phyloP scores from a whole-genome alignment of 1,140 invertebrate species.

The Drosophila teissieri region DNA sequence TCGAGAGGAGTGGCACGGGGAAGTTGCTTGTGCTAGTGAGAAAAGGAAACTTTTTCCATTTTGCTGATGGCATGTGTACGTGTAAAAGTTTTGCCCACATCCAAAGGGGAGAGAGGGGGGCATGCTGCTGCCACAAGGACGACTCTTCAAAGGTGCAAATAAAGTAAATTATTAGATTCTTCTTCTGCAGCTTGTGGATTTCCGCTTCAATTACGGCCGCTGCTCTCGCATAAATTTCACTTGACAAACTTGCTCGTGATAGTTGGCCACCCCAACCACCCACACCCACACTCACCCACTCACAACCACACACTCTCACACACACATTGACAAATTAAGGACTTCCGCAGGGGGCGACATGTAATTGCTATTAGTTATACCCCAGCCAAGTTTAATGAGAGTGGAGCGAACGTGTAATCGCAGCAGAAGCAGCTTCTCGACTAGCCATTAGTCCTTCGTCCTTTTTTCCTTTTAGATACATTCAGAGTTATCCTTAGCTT shows the following conservation, averaged over 20 bases:
- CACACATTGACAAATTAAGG: slow-evolving; percentile 67
- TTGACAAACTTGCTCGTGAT: slow-evolving; percentile 75
- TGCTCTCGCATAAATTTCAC: slow-evolving; percentile 79
- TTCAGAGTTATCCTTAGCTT: background rate
- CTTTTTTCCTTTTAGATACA: slow-evolving; percentile 4
- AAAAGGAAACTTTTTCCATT: slow-evolving; percentile 78
- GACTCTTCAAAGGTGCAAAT: slow-evolving; percentile 80
- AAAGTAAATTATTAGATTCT: slow-evolving; percentile 82
- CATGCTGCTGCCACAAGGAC: slow-evolving; percentile 19
- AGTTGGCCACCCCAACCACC: slow-evolving; percentile 34
- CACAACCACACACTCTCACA: background rate
- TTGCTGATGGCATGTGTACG: slow-evolving; percentile 80
- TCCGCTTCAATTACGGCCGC: slow-evolving; percentile 75
- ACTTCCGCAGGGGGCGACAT: slow-evolving; percentile 53
- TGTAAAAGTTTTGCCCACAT: slow-evolving; percentile 70
- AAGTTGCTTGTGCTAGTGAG: slow-evolving; percentile 11
- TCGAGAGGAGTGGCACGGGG: background rate
- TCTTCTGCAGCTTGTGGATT: slow-evolving; percentile 69
- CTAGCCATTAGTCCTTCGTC: slow-evolving; percentile 8
- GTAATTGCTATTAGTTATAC: slow-evolving; percentile 60
- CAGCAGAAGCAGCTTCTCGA: background rate
- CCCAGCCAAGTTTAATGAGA: slow-evolving; percentile 46
- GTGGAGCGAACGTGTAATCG: background rate
- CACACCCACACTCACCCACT: slow-evolving; percentile 1
- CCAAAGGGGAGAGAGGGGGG: background rate